Evolutionary conservation across 2,113 vertebrate genomes (phyloP).

Genomic region (Spheniscus mendiculus): DNA sequence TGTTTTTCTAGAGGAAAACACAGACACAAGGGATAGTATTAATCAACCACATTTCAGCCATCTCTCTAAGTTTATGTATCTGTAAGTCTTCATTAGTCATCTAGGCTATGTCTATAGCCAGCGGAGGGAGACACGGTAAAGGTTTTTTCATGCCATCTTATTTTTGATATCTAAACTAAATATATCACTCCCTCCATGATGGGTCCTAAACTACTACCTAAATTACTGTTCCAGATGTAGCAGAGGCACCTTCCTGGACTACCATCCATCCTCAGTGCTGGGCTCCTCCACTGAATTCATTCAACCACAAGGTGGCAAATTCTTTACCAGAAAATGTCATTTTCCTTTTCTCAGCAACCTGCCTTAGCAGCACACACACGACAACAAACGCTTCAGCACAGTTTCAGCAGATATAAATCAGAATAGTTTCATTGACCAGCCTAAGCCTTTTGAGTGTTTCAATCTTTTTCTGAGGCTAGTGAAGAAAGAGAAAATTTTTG

Average conservation of each 20-base stretch:
- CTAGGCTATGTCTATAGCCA: not conserved
- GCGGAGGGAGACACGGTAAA: not conserved
- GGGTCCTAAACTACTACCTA: not conserved
- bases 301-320: not conserved
- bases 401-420: not conserved
- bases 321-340: not conserved
- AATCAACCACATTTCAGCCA: not conserved
- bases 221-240: not conserved
- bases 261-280: fast-evolving
- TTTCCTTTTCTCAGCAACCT: not conserved
- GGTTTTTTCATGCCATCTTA: not conserved
- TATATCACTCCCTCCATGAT: not conserved
- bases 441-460: not conserved
- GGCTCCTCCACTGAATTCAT: not conserved
- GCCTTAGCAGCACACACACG: not conserved
- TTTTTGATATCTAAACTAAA: not conserved
- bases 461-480: not conserved
- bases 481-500: not conserved
- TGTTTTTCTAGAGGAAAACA: not conserved
- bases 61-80: not conserved
- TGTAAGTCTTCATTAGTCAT: not conserved
- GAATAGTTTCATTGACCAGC: not conserved
- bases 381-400: not conserved
- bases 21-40: not conserved
- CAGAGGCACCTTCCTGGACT: not conserved